Evolutionary conservation across 2,113 vertebrate species (phyloP).

Genomic region (Stomatorhinus ivindoensis): DNA sequence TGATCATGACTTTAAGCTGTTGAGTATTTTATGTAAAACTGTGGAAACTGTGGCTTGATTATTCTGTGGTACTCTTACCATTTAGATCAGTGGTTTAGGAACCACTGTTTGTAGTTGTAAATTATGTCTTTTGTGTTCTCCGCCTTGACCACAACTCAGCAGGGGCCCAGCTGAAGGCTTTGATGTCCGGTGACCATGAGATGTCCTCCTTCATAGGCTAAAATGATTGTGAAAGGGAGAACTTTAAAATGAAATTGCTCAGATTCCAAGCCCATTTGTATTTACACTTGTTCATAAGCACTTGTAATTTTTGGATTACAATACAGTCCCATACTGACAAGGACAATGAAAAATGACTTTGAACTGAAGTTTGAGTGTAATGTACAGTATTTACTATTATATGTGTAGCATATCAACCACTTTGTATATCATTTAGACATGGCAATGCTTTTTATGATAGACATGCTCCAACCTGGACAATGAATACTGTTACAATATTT

Average conservation of each 20-base stretch:
- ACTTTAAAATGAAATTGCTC: neutral
- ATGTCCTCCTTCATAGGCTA: neutral
- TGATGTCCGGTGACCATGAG: neutral
- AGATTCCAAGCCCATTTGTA: neutral
- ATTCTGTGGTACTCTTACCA: neutral
- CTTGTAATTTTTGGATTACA: neutral
- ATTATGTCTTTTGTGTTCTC: neutral
- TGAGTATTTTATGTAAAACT: neutral
- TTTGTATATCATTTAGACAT: neutral
- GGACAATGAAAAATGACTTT: neutral
- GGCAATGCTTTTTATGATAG: neutral
- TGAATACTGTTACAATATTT: neutral
- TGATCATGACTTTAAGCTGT: neutral
- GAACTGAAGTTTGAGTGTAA: neutral
- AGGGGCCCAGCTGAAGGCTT: neutral
- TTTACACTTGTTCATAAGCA: neutral
- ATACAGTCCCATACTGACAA: neutral
- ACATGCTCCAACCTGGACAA: neutral
- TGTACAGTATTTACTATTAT: neutral
- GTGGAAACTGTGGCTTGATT: neutral
- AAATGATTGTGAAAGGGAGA: neutral
- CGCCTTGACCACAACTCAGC: neutral
- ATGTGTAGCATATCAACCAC: neutral
- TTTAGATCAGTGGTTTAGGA: neutral
- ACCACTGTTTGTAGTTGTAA: neutral